Conservation (phyloP, 2,113 vertebrate species). For the Microcebus lehilahytsara region DNA sequence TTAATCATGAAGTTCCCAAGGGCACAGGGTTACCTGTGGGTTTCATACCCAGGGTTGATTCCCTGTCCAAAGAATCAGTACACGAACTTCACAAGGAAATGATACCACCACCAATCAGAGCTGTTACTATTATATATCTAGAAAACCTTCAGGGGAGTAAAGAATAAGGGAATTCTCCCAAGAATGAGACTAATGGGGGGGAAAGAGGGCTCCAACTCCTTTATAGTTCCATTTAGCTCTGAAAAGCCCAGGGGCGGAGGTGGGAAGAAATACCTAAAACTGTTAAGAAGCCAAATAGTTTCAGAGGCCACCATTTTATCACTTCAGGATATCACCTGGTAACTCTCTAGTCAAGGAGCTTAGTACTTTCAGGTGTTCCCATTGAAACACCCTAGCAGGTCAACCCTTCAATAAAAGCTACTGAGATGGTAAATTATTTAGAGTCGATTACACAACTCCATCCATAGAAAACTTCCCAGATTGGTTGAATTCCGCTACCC, state of each 20-base stretch:
- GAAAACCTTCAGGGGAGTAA: not conserved
- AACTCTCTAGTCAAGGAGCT: not conserved
- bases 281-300: not conserved
- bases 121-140: not conserved
- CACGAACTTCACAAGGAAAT: not conserved
- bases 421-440: not conserved
- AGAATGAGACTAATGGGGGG: not conserved
- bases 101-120: not conserved
- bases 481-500: not conserved
- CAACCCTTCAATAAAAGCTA: not conserved
- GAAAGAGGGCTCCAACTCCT: not conserved
- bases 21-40: not conserved
- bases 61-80: not conserved
- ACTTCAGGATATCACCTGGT: not conserved
- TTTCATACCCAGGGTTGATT: not conserved
- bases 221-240: slow-evolving; percentile 19
- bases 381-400: not conserved
- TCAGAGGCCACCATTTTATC: not conserved
- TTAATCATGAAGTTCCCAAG: not conserved
- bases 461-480: not conserved
- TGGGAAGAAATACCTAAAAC: not conserved
- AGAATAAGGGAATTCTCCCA: slow-evolving; percentile 11
- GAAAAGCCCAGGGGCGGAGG: not conserved
- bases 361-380: not conserved
- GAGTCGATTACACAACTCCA: not conserved